phyloP scores from a whole-genome alignment of 1,140 invertebrate genomes.

The Nautilus pompilius region DNA sequence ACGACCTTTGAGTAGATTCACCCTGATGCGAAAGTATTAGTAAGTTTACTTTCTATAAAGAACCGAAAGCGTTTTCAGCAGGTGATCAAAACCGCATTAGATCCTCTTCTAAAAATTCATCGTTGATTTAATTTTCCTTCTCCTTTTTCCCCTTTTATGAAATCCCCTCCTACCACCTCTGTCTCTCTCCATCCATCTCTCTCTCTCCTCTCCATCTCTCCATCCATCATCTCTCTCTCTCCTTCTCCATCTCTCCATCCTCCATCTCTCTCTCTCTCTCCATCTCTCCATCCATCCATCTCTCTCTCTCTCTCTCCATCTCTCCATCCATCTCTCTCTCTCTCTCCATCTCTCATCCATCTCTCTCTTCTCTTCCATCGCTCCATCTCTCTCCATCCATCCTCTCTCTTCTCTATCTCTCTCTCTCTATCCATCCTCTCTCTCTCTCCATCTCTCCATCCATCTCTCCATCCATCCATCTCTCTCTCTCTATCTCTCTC shows the following conservation, averaged over 20 bases:
- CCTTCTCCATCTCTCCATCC: neutral
- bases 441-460: neutral
- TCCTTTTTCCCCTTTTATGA: no score
- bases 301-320: neutral
- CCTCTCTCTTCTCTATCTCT: neutral
- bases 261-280: neutral
- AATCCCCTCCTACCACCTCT: no score
- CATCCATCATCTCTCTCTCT: neutral
- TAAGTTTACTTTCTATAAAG: no score
- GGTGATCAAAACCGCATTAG: no score
- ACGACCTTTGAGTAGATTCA: no score
- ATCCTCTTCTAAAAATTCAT: no score
- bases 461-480: neutral
- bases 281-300: neutral
- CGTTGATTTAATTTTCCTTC: no score
- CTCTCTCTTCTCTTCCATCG: neutral
- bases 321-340: neutral
- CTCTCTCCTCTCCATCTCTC: neutral
- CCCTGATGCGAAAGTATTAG: no score
- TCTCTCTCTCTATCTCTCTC: neutral
- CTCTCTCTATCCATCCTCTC: neutral
- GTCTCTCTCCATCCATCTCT: neutral
- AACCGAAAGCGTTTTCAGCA: no score
- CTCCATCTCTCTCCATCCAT: neutral
- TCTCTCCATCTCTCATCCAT: neutral